These are phyloP conservation scores for Heliconius charithonia DNA, from an alignment of 2,888 invertebrate species.

Conservation along the genomic window DNA sequence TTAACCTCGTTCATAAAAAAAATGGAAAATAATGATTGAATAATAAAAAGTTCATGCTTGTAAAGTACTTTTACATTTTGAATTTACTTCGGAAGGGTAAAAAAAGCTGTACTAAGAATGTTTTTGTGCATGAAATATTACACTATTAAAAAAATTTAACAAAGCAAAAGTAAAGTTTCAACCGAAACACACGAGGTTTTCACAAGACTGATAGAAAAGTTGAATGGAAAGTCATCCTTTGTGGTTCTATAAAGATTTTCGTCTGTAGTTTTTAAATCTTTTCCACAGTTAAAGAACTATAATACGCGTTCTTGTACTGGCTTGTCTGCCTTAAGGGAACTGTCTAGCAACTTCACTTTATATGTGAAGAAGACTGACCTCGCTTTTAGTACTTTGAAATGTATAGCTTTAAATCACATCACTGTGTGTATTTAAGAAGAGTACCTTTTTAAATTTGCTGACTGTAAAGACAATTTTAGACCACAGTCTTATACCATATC, in stretches of 20 bases:
- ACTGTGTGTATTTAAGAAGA: background rate
- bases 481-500: too few relatives aligned
- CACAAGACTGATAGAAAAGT: slow-evolving; percentile 24
- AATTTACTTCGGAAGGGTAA: background rate
- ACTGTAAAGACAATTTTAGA: too few relatives aligned
- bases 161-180: slow-evolving; percentile 19
- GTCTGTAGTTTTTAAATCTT: slow-evolving; percentile 24
- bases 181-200: slow-evolving; percentile 10
- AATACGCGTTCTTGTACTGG: slow-evolving; percentile 6
- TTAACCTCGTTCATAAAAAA: background rate
- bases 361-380: slow-evolving; percentile 13
- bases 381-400: slow-evolving; percentile 2
- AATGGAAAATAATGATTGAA: background rate
- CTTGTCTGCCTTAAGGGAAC: slow-evolving; percentile 16
- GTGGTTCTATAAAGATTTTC: slow-evolving; percentile 23
- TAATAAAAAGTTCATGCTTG: background rate
- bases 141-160: slow-evolving; percentile 15
- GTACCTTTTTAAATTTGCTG: background rate
- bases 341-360: slow-evolving; percentile 18
- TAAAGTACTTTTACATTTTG: background rate
- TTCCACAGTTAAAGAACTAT: slow-evolving; percentile 22
- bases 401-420: slow-evolving; percentile 1
- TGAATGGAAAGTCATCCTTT: slow-evolving; percentile 28
- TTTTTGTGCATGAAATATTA: slow-evolving; percentile 15
- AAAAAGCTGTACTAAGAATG: background rate